Percentiles rank a stretch among this genome's conserved stretches.
Evolutionary conservation across 2,888 invertebrate species (phyloP).

Genomic region (Microplitis deprimator): DNA sequence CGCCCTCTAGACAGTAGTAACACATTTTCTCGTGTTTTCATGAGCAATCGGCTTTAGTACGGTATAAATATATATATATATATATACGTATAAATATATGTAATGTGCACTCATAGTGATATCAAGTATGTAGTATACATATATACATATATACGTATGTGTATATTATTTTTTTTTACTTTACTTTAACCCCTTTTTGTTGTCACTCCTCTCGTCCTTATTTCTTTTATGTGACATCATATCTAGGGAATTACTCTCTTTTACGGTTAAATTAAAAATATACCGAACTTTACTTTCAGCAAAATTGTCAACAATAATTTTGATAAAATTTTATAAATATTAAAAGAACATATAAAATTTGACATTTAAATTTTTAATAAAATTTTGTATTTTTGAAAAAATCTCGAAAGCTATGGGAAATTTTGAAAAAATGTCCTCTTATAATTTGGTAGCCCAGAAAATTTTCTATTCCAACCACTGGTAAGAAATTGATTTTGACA

Average conservation of each 20-base stretch:
- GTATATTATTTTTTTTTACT: not conserved
- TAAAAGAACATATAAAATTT: not conserved
- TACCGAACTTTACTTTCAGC: not conserved
- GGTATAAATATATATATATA: not conserved
- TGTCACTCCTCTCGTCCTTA: conserved; percentile 3
- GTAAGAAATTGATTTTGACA: not conserved
- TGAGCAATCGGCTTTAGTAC: conserved; percentile 9
- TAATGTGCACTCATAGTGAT: not conserved
- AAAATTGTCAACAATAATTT: not conserved
- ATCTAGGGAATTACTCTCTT: conserved; percentile 26
- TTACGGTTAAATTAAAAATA: conserved; percentile 2
- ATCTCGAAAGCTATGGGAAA: not conserved
- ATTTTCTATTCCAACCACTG: not conserved
- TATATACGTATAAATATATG: not conserved
- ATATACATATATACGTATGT: not conserved
- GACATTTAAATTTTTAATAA: not conserved
- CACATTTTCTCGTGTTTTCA: not conserved
- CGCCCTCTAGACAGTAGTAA: not conserved
- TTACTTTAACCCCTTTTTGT: conserved; percentile 11
- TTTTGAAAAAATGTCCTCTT: not conserved
- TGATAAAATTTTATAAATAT: not conserved
- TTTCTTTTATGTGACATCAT: conserved; percentile 27
- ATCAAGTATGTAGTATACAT: not conserved
- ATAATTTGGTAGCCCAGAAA: not conserved
- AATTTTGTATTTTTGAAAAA: not conserved